phyloP scores from a whole-genome alignment of 2,888 invertebrate species.

The Unio delphinus region DNA sequence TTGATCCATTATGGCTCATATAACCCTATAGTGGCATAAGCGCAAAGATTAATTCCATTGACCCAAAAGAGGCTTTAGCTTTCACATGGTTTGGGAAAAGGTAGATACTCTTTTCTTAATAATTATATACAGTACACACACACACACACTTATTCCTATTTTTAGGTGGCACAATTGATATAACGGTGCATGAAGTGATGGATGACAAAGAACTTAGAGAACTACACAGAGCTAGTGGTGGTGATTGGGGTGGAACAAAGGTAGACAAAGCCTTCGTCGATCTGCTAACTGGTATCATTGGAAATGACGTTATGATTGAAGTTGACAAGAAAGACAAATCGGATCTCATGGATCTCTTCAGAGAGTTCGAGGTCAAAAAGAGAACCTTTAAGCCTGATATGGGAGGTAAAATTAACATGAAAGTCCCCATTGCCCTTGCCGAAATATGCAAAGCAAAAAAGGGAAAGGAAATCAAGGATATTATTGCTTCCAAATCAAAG shows the following conservation, averaged over 20 bases:
- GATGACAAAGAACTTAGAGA: slow-evolving; percentile 13
- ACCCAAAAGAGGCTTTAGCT: no score
- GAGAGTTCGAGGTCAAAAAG: slow-evolving; percentile 26
- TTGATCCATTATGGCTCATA: no score
- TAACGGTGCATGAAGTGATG: slow-evolving; percentile 24
- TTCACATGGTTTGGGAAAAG: no score
- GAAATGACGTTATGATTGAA: slow-evolving; percentile 16
- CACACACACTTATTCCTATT: neutral
- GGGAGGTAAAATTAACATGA: slow-evolving; percentile 16
- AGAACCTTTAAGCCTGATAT: slow-evolving; percentile 13
- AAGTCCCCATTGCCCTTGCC: slow-evolving; percentile 15
- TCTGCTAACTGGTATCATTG: slow-evolving; percentile 19
- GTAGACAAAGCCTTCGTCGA: slow-evolving; percentile 23
- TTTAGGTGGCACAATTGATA: slow-evolving; percentile 27
- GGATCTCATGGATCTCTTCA: slow-evolving; percentile 21
- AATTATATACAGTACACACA: no score
- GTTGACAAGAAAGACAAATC: slow-evolving; percentile 7
- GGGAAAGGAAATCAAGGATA: slow-evolving; percentile 15
- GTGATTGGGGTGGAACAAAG: slow-evolving; percentile 26
- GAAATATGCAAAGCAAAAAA: slow-evolving; percentile 2
- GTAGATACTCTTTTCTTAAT: no score
- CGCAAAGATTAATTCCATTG: no score
- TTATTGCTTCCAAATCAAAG: slow-evolving; percentile 5
- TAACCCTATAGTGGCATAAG: no score
- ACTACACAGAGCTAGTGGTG: slow-evolving; percentile 21